Evolutionary conservation across 1,140 invertebrate genomes (phyloP).

Genomic region (Penaeus vannamei): DNA sequence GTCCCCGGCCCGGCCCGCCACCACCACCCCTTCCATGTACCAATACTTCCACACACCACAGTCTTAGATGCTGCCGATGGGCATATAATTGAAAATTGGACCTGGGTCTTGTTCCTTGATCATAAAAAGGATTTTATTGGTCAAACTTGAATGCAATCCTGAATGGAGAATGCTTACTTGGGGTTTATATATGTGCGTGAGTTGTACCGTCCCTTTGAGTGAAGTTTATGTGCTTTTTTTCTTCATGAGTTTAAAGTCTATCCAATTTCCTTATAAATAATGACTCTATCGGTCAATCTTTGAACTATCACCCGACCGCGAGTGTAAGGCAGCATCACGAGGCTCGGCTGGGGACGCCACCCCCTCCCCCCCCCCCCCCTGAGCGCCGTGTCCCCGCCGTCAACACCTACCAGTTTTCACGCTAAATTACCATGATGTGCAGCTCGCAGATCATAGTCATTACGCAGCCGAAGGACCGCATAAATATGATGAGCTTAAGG

Average conservation of each 20-base stretch:
- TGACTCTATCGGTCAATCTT: conserved; percentile 61
- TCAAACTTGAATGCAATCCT: conserved; percentile 42
- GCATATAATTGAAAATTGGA: conserved; percentile 62
- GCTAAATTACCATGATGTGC: conserved; percentile 59
- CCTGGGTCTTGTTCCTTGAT: conserved; percentile 52
- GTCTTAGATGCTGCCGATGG: conserved; percentile 56
- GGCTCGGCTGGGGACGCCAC: neutral
- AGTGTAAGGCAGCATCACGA: neutral
- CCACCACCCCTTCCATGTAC: conserved; percentile 55
- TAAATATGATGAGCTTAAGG: conserved; percentile 41
- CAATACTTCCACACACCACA: conserved; percentile 44
- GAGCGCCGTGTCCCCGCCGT: conserved; percentile 11
- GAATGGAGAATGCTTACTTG: conserved; percentile 48
- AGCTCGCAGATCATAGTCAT: conserved; percentile 53
- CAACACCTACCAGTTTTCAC: conserved; percentile 52
- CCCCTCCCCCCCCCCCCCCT: conserved; percentile 2
- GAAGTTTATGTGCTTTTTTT: conserved; percentile 51
- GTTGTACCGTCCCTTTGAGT: conserved; percentile 48
- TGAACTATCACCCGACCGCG: conserved; percentile 39
- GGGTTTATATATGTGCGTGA: conserved; percentile 56
- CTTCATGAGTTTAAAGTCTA: conserved; percentile 26
- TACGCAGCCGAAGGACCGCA: conserved; percentile 34
- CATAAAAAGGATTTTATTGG: conserved; percentile 58
- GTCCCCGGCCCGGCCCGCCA: neutral
- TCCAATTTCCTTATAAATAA: conserved; percentile 60